These are phyloP conservation scores for Aurelia aurita complex sp. Pacific DNA, from an alignment of 30 jellyfish, hydroid and myxozoan species.

Conservation along the genomic window DNA sequence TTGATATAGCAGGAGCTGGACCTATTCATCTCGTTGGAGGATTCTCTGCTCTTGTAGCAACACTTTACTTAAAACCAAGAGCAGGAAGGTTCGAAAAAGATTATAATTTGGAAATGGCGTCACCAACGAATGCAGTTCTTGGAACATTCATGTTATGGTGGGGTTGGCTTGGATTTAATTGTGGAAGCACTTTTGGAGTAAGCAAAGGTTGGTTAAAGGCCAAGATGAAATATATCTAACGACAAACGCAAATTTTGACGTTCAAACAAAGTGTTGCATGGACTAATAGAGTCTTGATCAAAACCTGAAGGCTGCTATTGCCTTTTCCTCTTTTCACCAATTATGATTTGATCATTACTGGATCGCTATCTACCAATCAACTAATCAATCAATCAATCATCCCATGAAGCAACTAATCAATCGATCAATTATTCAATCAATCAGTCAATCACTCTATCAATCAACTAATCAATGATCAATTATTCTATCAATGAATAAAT, in stretches of 20 bases:
- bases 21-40: conserved; percentile 92
- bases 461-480: too few relatives aligned
- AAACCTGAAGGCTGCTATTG: too few relatives aligned
- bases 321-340: too few relatives aligned
- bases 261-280: background rate
- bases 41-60: conserved; percentile 74
- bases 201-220: conserved; percentile 61
- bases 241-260: background rate
- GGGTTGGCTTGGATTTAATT: conserved; percentile 95
- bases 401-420: too few relatives aligned
- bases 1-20: conserved; percentile 91
- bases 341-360: too few relatives aligned
- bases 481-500: too few relatives aligned
- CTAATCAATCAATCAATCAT: too few relatives aligned
- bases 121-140: conserved; percentile 81
- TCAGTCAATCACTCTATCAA: too few relatives aligned
- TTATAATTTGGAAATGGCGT: conserved; percentile 35
- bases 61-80: conserved; percentile 76
- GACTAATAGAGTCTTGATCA: too few relatives aligned
- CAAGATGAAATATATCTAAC: background rate
- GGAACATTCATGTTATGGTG: conserved; percentile 94
- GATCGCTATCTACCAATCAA: too few relatives aligned
- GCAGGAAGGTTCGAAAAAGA: conserved; percentile 31
- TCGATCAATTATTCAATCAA: too few relatives aligned
- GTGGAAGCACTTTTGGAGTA: conserved; percentile 88